Evolutionary conservation across 2,113 vertebrate genomes (phyloP), one percentile per base, ranked within the genome.

Genomic region (Oenanthe melanoleuca): DNA sequence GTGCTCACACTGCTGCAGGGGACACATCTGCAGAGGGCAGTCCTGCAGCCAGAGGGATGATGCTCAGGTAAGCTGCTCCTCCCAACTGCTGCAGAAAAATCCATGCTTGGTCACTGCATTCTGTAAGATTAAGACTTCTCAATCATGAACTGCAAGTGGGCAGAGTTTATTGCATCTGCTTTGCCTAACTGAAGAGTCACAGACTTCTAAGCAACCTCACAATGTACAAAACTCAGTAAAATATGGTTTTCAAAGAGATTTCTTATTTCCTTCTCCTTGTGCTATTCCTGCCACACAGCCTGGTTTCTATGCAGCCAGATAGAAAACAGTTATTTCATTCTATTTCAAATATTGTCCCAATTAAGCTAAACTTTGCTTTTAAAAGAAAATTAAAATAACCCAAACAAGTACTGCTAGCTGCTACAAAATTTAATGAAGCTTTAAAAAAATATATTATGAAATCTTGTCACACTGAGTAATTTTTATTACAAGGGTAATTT

Each of bases 401-500:
- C 56, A 96, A 96, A 96, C 74, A 96, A 83, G 33, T 26, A 34
- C 20, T 16, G 19, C 61, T 90, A 96, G 80, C 69, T 38, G 29
- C 90, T 53, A 84, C 86, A 81, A 92, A 96, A 93, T 84, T 91
- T 96, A 92, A 97, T 44, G 75, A 92, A 81, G 82, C 92, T 92
- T 92, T 84, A 96, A 94, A 94, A 90, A 90, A 93, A 92, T 78
- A 83, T 77, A 88, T 83, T 90, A 88, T 37, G 53, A 80, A 89
- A 90, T 78, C 95, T 93, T 94, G 88, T 93, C 86, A 96, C 93
- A 95, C 72, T 82, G 74, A 96, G 72, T 94, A 89, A 86, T 97
- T 95, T 95, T 97, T 96, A 97, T 94, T 94, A 84, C 79, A 83
- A 95, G 93, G 72, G 75, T 88, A 88, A 92, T 97, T 93, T 95